Conservation (phyloP, 2,113 vertebrate genomes). For the Chaetorhynchus papuensis region DNA sequence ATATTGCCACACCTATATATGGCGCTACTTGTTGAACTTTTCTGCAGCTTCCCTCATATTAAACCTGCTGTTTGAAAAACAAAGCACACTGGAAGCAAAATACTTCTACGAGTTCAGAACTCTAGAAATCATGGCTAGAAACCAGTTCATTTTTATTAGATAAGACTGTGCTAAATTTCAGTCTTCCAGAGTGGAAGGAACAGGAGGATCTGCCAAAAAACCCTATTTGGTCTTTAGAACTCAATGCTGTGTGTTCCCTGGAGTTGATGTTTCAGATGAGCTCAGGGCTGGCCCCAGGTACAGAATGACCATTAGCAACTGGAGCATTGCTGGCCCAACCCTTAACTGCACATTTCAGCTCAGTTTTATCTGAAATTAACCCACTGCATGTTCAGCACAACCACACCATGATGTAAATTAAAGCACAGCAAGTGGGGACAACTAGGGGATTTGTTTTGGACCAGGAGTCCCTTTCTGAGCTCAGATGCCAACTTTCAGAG, state of each 20-base stretch:
- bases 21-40: background rate
- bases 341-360: background rate
- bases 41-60: background rate
- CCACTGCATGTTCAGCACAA: background rate
- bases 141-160: background rate
- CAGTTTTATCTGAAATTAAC: background rate
- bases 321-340: background rate
- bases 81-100: background rate
- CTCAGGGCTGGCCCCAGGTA: background rate
- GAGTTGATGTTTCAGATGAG: background rate
- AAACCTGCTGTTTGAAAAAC: background rate
- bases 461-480: background rate
- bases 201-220: background rate
- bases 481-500: background rate
- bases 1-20: background rate
- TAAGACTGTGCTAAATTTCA: background rate
- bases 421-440: background rate
- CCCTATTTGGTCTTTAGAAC: background rate
- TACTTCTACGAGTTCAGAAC: background rate
- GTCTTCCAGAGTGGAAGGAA: background rate
- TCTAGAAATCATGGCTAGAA: background rate
- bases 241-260: background rate
- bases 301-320: background rate
- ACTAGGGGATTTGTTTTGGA: background rate
- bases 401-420: background rate